phyloP scores from a whole-genome alignment of 2,797 vertebrate species.

The Gadopsis marmoratus region DNA sequence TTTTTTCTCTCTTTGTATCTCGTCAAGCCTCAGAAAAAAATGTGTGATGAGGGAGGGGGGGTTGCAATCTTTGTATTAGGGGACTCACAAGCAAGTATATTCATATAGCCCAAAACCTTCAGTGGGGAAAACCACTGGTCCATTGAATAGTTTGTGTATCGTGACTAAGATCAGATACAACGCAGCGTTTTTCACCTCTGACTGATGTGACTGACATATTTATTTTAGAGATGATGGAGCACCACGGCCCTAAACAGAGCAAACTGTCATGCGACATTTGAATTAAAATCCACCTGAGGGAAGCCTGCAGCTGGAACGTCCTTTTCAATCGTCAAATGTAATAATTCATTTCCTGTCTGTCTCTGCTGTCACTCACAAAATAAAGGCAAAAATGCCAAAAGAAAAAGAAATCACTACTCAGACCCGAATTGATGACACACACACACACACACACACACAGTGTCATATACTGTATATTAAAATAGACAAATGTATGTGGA shows the following conservation, averaged over 20 bases:
- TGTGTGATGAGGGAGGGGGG: too few relatives aligned
- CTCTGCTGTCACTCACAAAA: constrained; percentile 10
- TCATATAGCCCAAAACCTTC: neutral
- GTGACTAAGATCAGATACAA: neutral
- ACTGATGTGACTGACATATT: neutral
- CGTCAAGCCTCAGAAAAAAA: neutral
- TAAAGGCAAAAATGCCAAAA: constrained; percentile 11
- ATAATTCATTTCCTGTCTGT: neutral
- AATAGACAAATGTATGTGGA: neutral
- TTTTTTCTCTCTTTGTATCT: neutral
- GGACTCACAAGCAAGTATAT: constrained; percentile 9
- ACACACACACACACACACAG: neutral
- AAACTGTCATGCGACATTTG: neutral
- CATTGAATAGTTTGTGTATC: neutral
- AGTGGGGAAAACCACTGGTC: neutral
- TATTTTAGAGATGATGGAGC: neutral
- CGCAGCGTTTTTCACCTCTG: neutral
- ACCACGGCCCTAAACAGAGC: neutral
- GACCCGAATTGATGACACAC: neutral
- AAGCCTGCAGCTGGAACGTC: neutral
- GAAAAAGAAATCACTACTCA: neutral
- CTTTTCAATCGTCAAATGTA: neutral
- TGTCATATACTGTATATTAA: neutral
- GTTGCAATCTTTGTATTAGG: neutral
- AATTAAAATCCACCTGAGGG: neutral